Evolutionary conservation across 2,797 vertebrate species (phyloP).

Genomic region (Myotis vivesi): DNA sequence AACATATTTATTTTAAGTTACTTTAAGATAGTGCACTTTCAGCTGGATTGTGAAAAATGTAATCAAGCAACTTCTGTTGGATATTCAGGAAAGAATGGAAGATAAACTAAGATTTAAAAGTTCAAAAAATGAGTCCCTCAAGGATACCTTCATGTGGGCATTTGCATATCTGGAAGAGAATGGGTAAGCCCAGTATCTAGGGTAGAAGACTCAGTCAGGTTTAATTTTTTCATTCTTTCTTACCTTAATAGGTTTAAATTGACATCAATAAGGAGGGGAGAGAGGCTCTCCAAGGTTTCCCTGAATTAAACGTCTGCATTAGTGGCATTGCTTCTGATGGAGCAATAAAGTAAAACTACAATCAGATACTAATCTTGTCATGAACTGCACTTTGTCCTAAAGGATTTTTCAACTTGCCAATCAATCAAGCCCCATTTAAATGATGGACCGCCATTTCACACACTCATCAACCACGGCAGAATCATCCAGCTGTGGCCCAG

Average conservation of each 20-base stretch:
- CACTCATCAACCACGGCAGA: neutral
- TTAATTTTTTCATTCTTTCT: conserved; percentile 25
- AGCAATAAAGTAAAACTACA: neutral
- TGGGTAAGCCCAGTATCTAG: neutral
- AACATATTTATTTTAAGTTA: conserved; percentile 28
- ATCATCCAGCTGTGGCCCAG: neutral
- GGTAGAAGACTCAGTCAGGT: neutral
- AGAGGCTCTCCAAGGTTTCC: conserved; percentile 6
- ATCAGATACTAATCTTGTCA: conserved; percentile 29
- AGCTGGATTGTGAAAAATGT: conserved; percentile 15
- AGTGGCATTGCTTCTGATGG: neutral
- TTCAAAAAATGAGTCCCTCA: conserved; percentile 39
- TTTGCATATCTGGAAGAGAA: conserved; percentile 43
- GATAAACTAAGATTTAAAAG: conserved; percentile 6
- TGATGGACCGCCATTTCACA: neutral
- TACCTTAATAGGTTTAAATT: neutral
- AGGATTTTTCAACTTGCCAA: conserved; percentile 35
- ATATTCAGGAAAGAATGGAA: conserved; percentile 64
- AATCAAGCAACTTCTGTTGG: conserved; percentile 22
- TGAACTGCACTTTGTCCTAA: conserved; percentile 38
- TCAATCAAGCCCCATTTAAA: conserved; percentile 19
- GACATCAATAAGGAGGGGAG: neutral
- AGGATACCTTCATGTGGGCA: neutral
- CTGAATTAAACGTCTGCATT: conserved; percentile 14
- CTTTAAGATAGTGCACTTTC: neutral